phyloP scores from a whole-genome alignment of 2,888 invertebrate genomes.

The Lycia hirtaria region DNA sequence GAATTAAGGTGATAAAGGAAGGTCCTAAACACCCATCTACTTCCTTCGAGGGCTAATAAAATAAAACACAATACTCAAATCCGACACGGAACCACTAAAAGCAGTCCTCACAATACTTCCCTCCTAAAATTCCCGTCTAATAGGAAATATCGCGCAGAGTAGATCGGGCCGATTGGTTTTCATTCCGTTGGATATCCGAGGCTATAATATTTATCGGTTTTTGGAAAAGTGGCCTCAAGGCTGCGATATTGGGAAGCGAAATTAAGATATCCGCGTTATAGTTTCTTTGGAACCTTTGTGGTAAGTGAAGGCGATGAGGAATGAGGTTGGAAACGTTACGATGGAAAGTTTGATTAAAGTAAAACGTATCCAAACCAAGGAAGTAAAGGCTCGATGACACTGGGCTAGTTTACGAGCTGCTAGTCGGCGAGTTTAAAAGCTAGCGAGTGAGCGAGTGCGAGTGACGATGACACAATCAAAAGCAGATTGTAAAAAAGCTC shows the following conservation, averaged over 20 bases:
- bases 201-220: constrained; percentile 77
- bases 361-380: no score
- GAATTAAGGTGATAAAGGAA: no score
- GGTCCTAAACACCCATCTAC: no score
- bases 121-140: constrained; percentile 50
- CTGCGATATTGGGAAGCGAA: constrained; percentile 57
- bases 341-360: neutral
- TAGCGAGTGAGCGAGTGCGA: no score
- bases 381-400: no score
- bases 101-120: neutral
- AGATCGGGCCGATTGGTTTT: constrained; percentile 64
- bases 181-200: constrained; percentile 65
- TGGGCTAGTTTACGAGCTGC: no score
- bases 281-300: constrained; percentile 33
- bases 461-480: no score
- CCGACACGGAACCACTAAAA: neutral
- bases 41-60: no score
- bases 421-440: no score
- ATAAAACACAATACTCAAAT: neutral
- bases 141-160: constrained; percentile 58
- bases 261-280: constrained; percentile 55
- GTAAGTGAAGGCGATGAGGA: neutral
- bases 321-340: neutral
- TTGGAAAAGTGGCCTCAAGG: constrained; percentile 68
- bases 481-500: no score